Evolutionary conservation across 1,140 invertebrate species (phyloP), one percentile per base, ranked within the genome.

Genomic region (Acromyrmex echinatior): DNA sequence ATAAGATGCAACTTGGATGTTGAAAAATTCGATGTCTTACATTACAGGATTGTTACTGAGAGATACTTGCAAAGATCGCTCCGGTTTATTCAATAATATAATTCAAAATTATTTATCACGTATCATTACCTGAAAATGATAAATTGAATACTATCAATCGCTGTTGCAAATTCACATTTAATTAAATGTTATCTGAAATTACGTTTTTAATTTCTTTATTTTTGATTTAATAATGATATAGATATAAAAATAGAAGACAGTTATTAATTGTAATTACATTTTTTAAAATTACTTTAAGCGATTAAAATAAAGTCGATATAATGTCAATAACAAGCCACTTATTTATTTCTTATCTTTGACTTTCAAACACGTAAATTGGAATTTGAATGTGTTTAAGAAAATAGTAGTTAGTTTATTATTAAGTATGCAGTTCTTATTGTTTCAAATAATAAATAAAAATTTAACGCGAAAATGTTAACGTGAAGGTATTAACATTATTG

Each of bases 31-130:
- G 2, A 78, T 45, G 10, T 3, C 10, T 63, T 35, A 3, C 5
- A 35, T 58, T 39, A 49, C 5, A 10, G 3, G 1, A 76, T 39
- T 0, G 1, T n/a, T 49, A 63, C 5, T 31, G 58, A 65, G 35
- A 45, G 25, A 49, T 49, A 14, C n/a, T 63, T 39, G 2, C 21
- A 45, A 62, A 45, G 16, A 28, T 2, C 39, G 14, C 49, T 51
- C 49, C 10, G 18, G 9, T 77, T 78, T 78, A 45, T 65, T 12
- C 63, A 7, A 78, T 62, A 31, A 45, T 25, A n/a, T 35, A 45
- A 78, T 18, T 14, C 28, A 16, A 39, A 39, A 35, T 39, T 58
- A 35, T 56, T 58, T 76, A 76, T 76, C 31, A 39, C 7, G 12
- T 10, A n/a, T 4, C 45, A 51, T 51, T 25, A 9, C 2, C 28